Percentiles rank a stretch among this genome's conserved stretches.
Conservation (phyloP, 2,888 invertebrate species). For the Anoncus sp. region DNA sequence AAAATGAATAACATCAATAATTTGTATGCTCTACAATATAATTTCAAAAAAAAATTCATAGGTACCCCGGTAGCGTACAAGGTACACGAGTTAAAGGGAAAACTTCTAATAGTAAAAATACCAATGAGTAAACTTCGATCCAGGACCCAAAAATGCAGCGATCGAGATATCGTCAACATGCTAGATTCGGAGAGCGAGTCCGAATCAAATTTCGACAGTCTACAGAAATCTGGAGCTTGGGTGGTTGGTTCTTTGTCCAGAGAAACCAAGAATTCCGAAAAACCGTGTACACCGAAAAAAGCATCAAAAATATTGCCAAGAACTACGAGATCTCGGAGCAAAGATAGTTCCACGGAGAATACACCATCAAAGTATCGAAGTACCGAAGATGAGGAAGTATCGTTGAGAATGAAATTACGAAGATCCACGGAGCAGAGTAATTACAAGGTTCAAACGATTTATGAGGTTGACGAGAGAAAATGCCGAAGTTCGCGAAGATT, state of each 20-base stretch:
- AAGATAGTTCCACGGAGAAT: neutral
- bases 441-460: slow-evolving; percentile 70
- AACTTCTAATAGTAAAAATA: slow-evolving; percentile 61
- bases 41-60: slow-evolving; percentile 27
- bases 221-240: neutral
- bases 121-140: slow-evolving; percentile 53
- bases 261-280: neutral
- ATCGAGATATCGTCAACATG: slow-evolving; percentile 34
- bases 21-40: neutral
- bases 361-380: slow-evolving; percentile 14
- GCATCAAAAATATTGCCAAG: neutral
- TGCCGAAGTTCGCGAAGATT: slow-evolving; percentile 49
- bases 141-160: slow-evolving; percentile 51
- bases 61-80: slow-evolving; percentile 64
- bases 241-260: slow-evolving; percentile 7
- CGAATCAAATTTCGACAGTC: slow-evolving; percentile 35
- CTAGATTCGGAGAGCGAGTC: slow-evolving; percentile 51
- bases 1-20: too few relatives aligned
- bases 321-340: neutral
- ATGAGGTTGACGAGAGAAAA: slow-evolving; percentile 43
- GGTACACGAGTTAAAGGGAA: slow-evolving; percentile 51
- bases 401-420: slow-evolving; percentile 68
- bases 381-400: slow-evolving; percentile 41
- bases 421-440: slow-evolving; percentile 74
- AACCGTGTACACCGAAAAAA: neutral